These are phyloP conservation scores for Clostera curtula DNA, from an alignment of 2,888 invertebrate genomes.

Conservation along the genomic window DNA sequence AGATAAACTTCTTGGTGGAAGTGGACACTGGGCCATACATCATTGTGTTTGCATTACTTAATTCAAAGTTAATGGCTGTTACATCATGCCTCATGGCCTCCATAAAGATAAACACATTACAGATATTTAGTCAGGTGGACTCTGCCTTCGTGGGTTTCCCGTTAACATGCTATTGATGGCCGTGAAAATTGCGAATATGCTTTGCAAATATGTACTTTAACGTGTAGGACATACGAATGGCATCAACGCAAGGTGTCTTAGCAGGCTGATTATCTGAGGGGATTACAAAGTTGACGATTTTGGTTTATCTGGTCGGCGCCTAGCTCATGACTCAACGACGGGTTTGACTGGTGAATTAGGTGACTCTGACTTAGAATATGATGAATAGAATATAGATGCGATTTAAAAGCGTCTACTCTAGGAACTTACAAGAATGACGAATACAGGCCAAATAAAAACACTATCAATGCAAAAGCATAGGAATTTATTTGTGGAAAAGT, in stretches of 20 bases:
- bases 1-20: too few relatives aligned
- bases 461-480: too few relatives aligned
- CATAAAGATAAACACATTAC: constrained; percentile 13
- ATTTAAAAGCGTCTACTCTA: too few relatives aligned
- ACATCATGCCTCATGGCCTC: constrained; percentile 5
- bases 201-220: constrained; percentile 10
- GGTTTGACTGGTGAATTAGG: too few relatives aligned
- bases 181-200: constrained; percentile 1
- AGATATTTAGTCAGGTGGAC: constrained; percentile 19
- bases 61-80: constrained; percentile 2
- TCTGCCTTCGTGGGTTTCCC: constrained; percentile 7
- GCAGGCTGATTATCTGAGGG: constrained; percentile 10
- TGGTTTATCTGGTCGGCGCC: constrained; percentile 20
- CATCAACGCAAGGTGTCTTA: constrained; percentile 8
- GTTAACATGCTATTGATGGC: constrained; percentile 10
- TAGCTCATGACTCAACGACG: constrained; percentile 15
- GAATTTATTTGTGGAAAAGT: too few relatives aligned
- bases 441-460: too few relatives aligned
- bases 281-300: constrained; percentile 16
- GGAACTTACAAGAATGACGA: too few relatives aligned
- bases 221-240: constrained; percentile 3
- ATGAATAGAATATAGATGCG: too few relatives aligned
- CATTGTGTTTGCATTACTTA: too few relatives aligned
- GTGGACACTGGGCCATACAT: too few relatives aligned
- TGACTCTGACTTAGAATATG: too few relatives aligned